These are phyloP conservation scores for Lucinisca nassula DNA, from an alignment of 2,888 invertebrate genomes.

Conservation along the genomic window DNA sequence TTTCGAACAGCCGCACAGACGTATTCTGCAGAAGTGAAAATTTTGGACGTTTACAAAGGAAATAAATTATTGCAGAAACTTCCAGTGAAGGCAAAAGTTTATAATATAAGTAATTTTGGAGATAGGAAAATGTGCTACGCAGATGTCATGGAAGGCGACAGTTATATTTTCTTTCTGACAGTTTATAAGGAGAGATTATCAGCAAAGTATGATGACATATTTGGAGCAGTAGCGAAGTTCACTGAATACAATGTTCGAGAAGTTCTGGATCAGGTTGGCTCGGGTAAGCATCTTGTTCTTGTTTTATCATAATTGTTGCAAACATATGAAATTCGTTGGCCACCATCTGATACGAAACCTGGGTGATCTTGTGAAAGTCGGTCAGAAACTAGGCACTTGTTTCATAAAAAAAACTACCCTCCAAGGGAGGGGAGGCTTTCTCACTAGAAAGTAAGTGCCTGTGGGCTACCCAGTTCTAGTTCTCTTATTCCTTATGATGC, in stretches of 20 bases:
- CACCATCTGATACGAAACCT: too few relatives aligned
- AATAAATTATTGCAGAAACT: conserved; percentile 67
- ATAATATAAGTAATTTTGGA: conserved; percentile 86
- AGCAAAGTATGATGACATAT: conserved; percentile 87
- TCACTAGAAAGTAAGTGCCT: too few relatives aligned
- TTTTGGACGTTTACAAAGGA: conserved; percentile 81
- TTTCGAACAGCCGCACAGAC: conserved; percentile 79
- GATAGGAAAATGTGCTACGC: conserved; percentile 86
- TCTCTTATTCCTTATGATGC: too few relatives aligned
- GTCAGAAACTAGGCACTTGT: too few relatives aligned
- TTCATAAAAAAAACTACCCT: too few relatives aligned
- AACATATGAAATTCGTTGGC: too few relatives aligned
- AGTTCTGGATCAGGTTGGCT: conserved; percentile 77
- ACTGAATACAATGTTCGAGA: conserved; percentile 80
- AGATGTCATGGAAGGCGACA: conserved; percentile 81
- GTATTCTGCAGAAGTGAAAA: conserved; percentile 81
- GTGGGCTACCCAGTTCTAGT: too few relatives aligned
- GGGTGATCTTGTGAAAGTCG: too few relatives aligned
- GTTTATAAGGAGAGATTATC: conserved; percentile 82
- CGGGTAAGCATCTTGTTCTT: conserved; percentile 76
- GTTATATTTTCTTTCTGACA: conserved; percentile 86
- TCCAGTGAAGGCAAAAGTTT: conserved; percentile 67
- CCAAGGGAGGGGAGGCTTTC: too few relatives aligned
- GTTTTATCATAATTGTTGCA: neutral
- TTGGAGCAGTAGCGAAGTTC: conserved; percentile 84